Evolutionary conservation across 64 coral and sea anemone genomes (phyloP).

Genomic region (Cladopsammia gracilis): DNA sequence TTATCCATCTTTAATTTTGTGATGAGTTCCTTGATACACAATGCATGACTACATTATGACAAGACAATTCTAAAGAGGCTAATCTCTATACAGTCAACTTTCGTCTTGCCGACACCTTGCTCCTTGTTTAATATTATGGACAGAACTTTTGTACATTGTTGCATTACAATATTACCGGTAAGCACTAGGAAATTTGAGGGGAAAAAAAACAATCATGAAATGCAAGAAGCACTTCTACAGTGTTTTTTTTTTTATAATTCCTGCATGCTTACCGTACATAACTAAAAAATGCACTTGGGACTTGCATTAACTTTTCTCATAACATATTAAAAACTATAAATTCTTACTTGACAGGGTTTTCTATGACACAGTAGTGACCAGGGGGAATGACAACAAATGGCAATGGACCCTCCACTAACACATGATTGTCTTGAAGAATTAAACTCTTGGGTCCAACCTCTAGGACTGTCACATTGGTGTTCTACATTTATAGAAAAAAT

Average conservation of each 20-base stretch:
- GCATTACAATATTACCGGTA: neutral
- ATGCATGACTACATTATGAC: too few species aligned
- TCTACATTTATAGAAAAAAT: conserved; percentile 41
- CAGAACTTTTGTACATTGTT: too few species aligned
- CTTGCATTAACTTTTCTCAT: neutral
- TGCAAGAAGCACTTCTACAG: too few species aligned
- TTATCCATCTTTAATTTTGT: too few species aligned
- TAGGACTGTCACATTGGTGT: conserved; percentile 94
- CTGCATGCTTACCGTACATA: neutral
- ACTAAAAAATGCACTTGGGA: neutral
- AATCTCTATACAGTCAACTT: too few species aligned
- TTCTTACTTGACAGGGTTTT: conserved; percentile 96
- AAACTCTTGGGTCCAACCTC: conserved; percentile 92
- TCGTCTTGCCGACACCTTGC: too few species aligned
- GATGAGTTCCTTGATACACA: too few species aligned
- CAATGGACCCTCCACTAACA: conserved; percentile 75
- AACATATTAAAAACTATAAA: neutral
- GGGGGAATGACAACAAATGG: conserved; percentile 92
- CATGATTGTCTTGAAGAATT: conserved; percentile 98
- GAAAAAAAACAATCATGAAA: too few species aligned
- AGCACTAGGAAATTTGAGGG: too few species aligned
- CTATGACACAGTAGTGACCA: conserved; percentile 88
- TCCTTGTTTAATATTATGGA: too few species aligned
- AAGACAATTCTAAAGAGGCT: too few species aligned
- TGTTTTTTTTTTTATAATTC: too few species aligned